These are phyloP conservation scores for Sceloporus tristichus DNA, from an alignment of 2,113 vertebrate genomes.

Conservation along the genomic window DNA sequence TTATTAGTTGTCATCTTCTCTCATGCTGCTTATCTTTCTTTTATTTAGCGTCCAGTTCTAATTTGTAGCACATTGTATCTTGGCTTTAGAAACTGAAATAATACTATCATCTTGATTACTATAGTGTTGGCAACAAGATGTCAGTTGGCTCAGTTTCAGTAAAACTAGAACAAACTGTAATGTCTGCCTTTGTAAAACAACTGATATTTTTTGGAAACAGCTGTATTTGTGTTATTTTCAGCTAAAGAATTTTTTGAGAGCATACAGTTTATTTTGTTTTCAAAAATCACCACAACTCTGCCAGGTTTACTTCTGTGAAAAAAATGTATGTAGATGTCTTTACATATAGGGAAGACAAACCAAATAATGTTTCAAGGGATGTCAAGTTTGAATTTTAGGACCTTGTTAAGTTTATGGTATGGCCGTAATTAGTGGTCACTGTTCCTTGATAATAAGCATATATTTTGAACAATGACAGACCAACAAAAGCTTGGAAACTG, in stretches of 20 bases:
- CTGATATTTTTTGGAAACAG: constrained; percentile 70
- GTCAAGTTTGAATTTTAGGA: not conserved
- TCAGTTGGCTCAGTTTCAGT: constrained; percentile 68
- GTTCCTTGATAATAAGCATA: constrained; percentile 36
- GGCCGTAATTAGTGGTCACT: constrained; percentile 28
- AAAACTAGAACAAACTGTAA: constrained; percentile 67
- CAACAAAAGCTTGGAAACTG: constrained; percentile 20
- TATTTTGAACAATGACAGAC: constrained; percentile 14
- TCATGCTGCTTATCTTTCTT: constrained; percentile 59
- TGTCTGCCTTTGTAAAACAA: constrained; percentile 62
- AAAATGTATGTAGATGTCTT: constrained; percentile 19
- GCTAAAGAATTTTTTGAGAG: constrained; percentile 59
- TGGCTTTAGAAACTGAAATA: constrained; percentile 63
- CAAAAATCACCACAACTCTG: constrained; percentile 41
- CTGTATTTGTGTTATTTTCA: constrained; percentile 61
- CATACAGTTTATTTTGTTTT: constrained; percentile 21
- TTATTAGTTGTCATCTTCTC: constrained; percentile 58
- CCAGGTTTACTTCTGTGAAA: constrained; percentile 44
- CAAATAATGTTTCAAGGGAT: constrained; percentile 19
- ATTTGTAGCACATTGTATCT: constrained; percentile 63
- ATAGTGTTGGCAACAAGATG: constrained; percentile 52
- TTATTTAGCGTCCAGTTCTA: constrained; percentile 63
- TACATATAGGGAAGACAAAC: constrained; percentile 53
- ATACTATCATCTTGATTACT: constrained; percentile 64
- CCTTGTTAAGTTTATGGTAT: constrained; percentile 36